Evolutionary conservation across 2,113 vertebrate genomes (phyloP).

Genomic region (Alligator mississippiensis): DNA sequence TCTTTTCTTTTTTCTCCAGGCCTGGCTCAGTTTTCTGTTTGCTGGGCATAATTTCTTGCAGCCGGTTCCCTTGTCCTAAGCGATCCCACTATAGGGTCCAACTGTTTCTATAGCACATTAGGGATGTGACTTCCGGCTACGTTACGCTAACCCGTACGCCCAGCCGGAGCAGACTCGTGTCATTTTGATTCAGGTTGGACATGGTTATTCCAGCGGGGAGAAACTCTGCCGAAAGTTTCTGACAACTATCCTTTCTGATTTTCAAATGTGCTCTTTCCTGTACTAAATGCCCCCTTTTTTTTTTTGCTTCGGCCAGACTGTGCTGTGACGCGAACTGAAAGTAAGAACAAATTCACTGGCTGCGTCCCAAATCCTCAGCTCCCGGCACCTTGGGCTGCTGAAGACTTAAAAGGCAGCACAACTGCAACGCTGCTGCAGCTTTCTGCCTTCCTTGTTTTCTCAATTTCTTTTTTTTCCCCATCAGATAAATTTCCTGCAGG

Average conservation of each 20-base stretch:
- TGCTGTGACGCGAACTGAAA: background rate
- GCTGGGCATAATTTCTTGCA: background rate
- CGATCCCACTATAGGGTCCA: background rate
- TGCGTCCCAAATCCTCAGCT: background rate
- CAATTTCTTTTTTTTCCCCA: too few species aligned
- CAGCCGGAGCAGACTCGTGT: background rate
- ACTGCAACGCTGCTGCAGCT: fast-evolving
- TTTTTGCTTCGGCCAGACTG: background rate
- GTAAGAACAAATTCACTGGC: background rate
- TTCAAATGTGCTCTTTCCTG: background rate
- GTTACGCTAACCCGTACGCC: background rate
- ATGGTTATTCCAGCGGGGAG: background rate
- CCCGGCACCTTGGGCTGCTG: background rate
- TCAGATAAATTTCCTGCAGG: background rate
- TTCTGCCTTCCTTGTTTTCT: background rate
- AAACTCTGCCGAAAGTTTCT: too few species aligned
- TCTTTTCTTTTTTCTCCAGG: too few species aligned
- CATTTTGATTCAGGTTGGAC: background rate
- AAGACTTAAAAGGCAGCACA: background rate
- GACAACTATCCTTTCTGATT: background rate
- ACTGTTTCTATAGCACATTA: background rate
- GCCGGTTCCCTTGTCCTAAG: background rate
- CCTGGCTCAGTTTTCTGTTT: background rate
- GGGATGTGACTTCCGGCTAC: background rate
- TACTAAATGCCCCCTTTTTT: too few species aligned